Base-by-base conservation (phyloP, 2,888 invertebrate species). In the Nomada lathburiana region DNA sequence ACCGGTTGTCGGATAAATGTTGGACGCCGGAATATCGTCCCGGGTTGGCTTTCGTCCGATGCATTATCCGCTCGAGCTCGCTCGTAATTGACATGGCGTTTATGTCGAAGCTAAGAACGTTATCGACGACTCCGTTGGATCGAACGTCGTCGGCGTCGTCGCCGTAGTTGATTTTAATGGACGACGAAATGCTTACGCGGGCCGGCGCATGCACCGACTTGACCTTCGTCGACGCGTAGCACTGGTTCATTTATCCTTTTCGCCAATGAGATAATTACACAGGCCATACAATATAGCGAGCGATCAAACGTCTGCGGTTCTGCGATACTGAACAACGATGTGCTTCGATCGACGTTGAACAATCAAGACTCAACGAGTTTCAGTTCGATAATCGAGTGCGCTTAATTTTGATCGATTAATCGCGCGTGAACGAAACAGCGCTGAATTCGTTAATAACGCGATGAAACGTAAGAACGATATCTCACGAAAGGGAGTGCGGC, bases 51-150 rank as follows among this genome's bases (percentile, higher is more conserved):
- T 67, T 78, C 29, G 64, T 57, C 69, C 26, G 70, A 64, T 47
- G 26, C 57, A 82, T 63, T 82, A 80, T 80, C 80, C 63, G 72
- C 44, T 36, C 55, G 52, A 50, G 62, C 62, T 50, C 7, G 72
- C 72, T 68, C 29, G 55, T 80, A 82, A 82, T 81, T 71, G 81
- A 74, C 81, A 52, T 57, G 81, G 70, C 81, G 70, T 70, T 82
- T 80, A 71, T 44, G 81, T 75, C 81, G 70, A 71, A 16, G 60
- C 70, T 62, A 57, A 62, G 75, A 60, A 70, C 75, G 70, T 80
- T 74, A 80, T 73, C 68, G 73, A 23, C 44, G 53, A 64, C 69
- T 68, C 59, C 23, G 50, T 62, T 16, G 47, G 67, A 80, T 79
- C 50, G 60, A 52, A 72, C 65, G 70, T 55, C 72, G 36, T 36